phyloP scores from a whole-genome alignment of 2,888 invertebrate genomes.

The Prosapia bicincta region DNA sequence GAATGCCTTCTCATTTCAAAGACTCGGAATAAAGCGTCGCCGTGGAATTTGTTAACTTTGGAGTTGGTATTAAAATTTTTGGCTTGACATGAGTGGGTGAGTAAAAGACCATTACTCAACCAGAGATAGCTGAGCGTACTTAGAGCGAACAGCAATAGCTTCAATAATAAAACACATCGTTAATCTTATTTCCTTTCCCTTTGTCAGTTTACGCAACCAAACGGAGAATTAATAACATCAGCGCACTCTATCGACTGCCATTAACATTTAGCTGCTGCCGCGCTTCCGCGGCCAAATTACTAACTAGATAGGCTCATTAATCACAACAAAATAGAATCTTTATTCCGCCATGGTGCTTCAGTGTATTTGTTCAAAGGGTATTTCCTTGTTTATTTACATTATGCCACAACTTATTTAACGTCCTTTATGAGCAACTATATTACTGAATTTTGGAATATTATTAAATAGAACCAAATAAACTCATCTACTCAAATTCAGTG shows the following conservation, averaged over 20 bases:
- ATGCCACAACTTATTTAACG: no score
- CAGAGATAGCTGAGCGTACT: neutral
- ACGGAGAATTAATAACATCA: neutral
- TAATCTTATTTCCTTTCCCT: slow-evolving; percentile 21
- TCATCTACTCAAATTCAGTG: no score
- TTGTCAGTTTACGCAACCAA: slow-evolving; percentile 2
- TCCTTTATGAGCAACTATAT: no score
- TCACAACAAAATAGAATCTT: neutral
- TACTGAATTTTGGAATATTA: no score
- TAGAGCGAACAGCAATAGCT: neutral
- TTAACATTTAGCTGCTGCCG: neutral
- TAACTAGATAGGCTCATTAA: neutral
- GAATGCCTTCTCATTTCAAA: neutral
- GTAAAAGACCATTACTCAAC: neutral
- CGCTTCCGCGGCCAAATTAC: neutral
- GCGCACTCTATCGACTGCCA: neutral
- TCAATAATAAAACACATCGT: slow-evolving; percentile 28
- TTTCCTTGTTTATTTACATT: no score
- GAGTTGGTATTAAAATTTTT: neutral
- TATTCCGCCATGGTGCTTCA: no score
- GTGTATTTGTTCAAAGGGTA: no score
- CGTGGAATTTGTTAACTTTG: neutral
- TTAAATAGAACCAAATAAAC: no score
- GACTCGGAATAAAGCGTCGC: neutral
- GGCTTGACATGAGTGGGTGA: neutral